Evolutionary conservation across 2,888 invertebrate genomes (phyloP), one percentile per base, ranked within the genome.

Genomic region (Cremastinae sp.): DNA sequence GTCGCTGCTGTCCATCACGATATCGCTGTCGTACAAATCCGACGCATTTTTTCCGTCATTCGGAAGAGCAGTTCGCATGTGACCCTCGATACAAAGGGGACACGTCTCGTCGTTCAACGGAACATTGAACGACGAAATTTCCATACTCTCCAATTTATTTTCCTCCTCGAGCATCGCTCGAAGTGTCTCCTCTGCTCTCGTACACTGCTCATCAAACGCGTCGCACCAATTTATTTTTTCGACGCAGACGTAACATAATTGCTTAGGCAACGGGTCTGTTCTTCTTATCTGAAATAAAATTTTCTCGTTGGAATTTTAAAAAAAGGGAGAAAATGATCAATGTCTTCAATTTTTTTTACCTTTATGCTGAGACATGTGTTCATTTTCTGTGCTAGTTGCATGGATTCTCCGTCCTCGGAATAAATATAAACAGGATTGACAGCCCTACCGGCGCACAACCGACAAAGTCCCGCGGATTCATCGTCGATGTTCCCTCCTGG

Each of bases 161-260:
- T 80, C 80, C 3, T 80, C 81, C 45, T 80, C 75, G 12, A 84
- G 64, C 68, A 85, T 84, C 20, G 75, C 78, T 34, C 75, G 38
- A 1, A 86, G 68, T 0, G 81, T 82, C 61, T 85, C 84, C 12
- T 86, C 85, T 0, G 85, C 86, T 77, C 71, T 79, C 3, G 85
- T 80, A 28, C 85, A 86, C 2, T 86, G 83, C 0, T 54, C 72
- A 59, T 86, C 84, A 47, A 86, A 86, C 1, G 81, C 78, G 16
- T 86, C 79, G 36, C 82, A 85, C 83, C 85, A 86, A 9, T 77
- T 85, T 0, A 86, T 74, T 58, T 86, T 86, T 43, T 86, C 86
- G 2, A 83, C 82, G 22, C 86, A 86, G 0, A 71, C 58, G 14
- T 58, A 56, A 16, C 86, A 86, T 18, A 86, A 78, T 61, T 86